phyloP scores from a whole-genome alignment of 2,888 invertebrate species.

The Nephrotoma flavescens region DNA sequence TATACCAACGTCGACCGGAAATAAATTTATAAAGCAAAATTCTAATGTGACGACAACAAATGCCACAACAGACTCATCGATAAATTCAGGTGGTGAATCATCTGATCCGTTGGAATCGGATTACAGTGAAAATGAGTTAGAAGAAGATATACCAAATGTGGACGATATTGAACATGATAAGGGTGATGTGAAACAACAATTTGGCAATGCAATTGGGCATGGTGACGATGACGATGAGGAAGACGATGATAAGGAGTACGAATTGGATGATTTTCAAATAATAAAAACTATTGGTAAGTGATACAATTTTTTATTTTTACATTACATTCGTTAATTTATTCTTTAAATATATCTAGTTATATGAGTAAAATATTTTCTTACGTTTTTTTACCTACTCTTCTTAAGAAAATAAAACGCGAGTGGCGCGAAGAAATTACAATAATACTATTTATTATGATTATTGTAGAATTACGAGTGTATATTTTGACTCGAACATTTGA shows the following conservation, averaged over 20 bases:
- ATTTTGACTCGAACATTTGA: background rate
- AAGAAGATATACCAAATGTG: constrained; percentile 18
- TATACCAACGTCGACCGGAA: background rate
- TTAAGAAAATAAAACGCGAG: background rate
- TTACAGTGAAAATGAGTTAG: constrained; percentile 24
- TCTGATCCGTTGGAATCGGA: constrained; percentile 31
- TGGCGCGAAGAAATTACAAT: background rate
- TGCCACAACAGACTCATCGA: background rate
- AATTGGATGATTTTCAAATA: constrained; percentile 69
- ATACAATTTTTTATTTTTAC: constrained; percentile 13
- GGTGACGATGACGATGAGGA: constrained; percentile 5
- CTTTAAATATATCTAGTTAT: background rate
- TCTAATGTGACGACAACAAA: background rate
- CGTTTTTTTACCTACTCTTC: background rate
- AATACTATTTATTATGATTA: background rate
- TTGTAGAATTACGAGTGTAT: background rate
- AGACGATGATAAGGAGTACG: constrained; percentile 40
- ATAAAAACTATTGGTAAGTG: constrained; percentile 76
- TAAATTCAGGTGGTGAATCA: constrained; percentile 22
- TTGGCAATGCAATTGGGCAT: background rate
- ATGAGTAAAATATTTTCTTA: background rate
- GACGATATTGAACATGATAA: constrained; percentile 5
- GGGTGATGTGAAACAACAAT: background rate
- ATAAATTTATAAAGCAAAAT: background rate
- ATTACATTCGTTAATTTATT: background rate